Evolutionary conservation across 2,797 vertebrate genomes (phyloP).

Genomic region (Rhinatrema bivittatum): DNA sequence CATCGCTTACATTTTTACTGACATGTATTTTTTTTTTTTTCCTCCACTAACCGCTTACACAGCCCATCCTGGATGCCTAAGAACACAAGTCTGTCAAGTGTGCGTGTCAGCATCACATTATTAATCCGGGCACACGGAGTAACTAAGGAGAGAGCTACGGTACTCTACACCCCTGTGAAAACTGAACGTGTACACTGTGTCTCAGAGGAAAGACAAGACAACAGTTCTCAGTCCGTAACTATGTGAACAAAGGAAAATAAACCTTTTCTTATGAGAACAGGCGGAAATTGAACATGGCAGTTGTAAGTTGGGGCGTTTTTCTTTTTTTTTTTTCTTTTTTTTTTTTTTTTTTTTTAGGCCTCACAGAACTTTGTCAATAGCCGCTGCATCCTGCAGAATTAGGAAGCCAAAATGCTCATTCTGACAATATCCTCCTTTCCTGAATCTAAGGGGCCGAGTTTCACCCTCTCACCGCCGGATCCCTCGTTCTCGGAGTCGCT

Average conservation of each 20-base stretch:
- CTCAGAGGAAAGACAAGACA: constrained; percentile 57
- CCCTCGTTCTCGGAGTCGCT: constrained; percentile 74
- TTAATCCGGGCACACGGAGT: constrained; percentile 3
- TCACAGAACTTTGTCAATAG: background rate
- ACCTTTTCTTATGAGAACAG: constrained; percentile 35
- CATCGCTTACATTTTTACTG: no score
- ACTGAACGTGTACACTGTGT: constrained; percentile 48
- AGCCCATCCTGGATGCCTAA: constrained; percentile 16
- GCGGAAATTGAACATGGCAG: constrained; percentile 55
- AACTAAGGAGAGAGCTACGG: constrained; percentile 23
- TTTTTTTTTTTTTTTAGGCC: no score
- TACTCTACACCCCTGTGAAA: constrained; percentile 36
- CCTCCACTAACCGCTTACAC: constrained; percentile 3
- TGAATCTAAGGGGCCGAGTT: constrained; percentile 69
- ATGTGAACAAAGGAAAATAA: constrained; percentile 48
- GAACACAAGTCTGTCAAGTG: constrained; percentile 13
- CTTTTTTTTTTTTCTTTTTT: no score
- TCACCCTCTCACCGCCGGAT: constrained; percentile 54
- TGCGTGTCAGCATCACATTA: constrained; percentile 6
- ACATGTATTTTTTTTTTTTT: no score
- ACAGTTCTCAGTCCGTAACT: constrained; percentile 52
- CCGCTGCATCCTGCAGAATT: constrained; percentile 35
- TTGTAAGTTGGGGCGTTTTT: constrained; percentile 53
- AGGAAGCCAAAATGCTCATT: constrained; percentile 87
- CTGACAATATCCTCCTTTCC: constrained; percentile 82